Evolutionary conservation across 2,888 invertebrate genomes (phyloP).

Genomic region (Drosophila nr. perissopoda): DNA sequence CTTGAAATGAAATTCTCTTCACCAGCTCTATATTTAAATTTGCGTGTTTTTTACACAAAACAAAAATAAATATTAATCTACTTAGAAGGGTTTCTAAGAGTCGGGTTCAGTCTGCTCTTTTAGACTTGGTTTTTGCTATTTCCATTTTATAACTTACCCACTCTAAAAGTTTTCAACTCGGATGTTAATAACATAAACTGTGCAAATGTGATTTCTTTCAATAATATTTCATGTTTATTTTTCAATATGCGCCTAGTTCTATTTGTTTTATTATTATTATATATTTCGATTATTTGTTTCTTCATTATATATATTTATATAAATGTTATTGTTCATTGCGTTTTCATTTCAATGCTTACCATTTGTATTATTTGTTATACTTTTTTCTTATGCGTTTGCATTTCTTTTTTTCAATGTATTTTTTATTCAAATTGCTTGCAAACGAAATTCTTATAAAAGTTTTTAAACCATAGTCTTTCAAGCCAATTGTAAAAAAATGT

Average conservation of each 20-base stretch:
- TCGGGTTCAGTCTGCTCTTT: background rate
- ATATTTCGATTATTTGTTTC: slow-evolving; percentile 70
- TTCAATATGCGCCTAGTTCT: slow-evolving; percentile 81
- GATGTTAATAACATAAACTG: background rate
- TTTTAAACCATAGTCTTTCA: slow-evolving; percentile 48
- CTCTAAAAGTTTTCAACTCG: slow-evolving; percentile 1
- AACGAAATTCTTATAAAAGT: slow-evolving; percentile 64
- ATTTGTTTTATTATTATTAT: slow-evolving; percentile 66
- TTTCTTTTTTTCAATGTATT: slow-evolving; percentile 26
- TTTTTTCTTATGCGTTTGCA: slow-evolving; percentile 20
- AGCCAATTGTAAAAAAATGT: slow-evolving; percentile 62
- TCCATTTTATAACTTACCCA: background rate
- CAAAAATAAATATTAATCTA: accelerated
- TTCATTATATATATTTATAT: slow-evolving; percentile 69
- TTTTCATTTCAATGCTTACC: slow-evolving; percentile 62
- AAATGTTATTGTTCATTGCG: slow-evolving; percentile 72
- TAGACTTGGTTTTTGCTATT: background rate
- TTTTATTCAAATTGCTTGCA: slow-evolving; percentile 63
- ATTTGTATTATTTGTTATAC: slow-evolving; percentile 38
- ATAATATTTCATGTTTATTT: slow-evolving; percentile 80
- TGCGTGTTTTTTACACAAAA: background rate
- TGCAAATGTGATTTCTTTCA: slow-evolving; percentile 50
- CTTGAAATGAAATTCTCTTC: background rate
- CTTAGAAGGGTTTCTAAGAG: background rate
- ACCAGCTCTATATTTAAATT: background rate